A percentile compares a stretch with the other conserved stretches of the same genome.
Evolutionary conservation across 2,113 vertebrate genomes (phyloP).

Genomic region (Coptodon bakossiorum): DNA sequence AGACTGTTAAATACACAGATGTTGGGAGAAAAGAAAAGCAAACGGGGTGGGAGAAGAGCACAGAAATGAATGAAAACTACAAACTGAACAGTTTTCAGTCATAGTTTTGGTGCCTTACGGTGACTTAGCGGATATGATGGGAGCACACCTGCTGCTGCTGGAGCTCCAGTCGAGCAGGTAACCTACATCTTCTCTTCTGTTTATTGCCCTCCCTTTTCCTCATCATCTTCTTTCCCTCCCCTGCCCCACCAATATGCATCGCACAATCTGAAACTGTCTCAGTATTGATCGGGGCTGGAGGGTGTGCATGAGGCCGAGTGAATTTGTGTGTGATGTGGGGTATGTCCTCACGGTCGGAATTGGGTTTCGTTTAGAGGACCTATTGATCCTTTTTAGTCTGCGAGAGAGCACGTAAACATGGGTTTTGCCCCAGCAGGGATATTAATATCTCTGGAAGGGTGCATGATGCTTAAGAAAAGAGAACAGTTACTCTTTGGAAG

Average conservation of each 20-base stretch:
- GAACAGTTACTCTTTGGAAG: background rate
- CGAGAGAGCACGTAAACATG: background rate
- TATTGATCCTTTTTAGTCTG: constrained; percentile 45
- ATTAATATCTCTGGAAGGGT: background rate
- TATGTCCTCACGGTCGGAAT: constrained; percentile 22
- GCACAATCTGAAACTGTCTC: constrained; percentile 13
- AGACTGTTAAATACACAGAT: constrained; percentile 42
- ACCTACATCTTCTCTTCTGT: background rate
- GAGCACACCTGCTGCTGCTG: background rate
- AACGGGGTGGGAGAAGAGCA: background rate
- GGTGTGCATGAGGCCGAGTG: constrained; percentile 1
- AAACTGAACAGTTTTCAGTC: background rate
- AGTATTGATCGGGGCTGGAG: constrained; percentile 43
- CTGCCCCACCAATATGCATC: background rate
- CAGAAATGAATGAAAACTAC: background rate
- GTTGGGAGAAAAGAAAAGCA: constrained; percentile 20
- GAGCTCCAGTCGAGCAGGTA: background rate
- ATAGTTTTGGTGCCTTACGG: background rate
- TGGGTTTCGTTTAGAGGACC: constrained; percentile 46
- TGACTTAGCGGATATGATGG: background rate
- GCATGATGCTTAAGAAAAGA: background rate
- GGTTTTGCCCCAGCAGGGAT: background rate
- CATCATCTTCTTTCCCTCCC: background rate
- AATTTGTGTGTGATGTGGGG: background rate
- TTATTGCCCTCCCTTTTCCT: background rate